These are phyloP conservation scores for Luehdorfia chinensis DNA, from an alignment of 1,140 invertebrate genomes.

Conservation along the genomic window DNA sequence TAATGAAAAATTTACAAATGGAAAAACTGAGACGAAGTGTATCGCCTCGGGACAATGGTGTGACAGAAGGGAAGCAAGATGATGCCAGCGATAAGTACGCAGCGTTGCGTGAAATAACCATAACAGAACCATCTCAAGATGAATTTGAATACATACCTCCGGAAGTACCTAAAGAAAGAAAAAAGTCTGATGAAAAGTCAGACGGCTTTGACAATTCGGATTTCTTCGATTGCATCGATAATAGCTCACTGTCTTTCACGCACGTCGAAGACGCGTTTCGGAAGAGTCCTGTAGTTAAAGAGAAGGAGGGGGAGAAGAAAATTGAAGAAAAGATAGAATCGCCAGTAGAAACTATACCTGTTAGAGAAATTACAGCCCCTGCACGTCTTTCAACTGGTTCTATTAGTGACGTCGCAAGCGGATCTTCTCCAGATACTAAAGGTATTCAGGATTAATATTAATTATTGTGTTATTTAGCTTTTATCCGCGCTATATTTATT, in stretches of 20 bases:
- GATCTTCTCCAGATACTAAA: conserved; percentile 79
- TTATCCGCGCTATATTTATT: no score
- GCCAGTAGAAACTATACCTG: conserved; percentile 37
- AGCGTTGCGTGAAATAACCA: conserved; percentile 83
- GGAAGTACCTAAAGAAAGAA: conserved; percentile 67
- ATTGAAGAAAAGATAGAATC: conserved; percentile 43
- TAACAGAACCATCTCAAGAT: conserved; percentile 78
- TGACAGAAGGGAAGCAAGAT: conserved; percentile 53
- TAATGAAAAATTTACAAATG: conserved; percentile 72
- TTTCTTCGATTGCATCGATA: conserved; percentile 75
- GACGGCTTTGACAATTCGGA: conserved; percentile 75
- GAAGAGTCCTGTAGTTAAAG: conserved; percentile 68
- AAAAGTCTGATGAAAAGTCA: conserved; percentile 72
- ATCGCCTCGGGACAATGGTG: conserved; percentile 58
- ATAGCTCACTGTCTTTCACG: conserved; percentile 66
- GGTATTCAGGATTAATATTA: no score
- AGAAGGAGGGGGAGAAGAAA: conserved; percentile 57
- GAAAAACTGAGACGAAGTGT: conserved; percentile 61
- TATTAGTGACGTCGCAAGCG: conserved; percentile 78
- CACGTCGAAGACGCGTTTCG: conserved; percentile 73
- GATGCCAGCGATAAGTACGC: conserved; percentile 82
- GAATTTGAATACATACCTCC: conserved; percentile 74
- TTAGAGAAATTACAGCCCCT: conserved; percentile 49
- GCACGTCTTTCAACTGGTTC: conserved; percentile 75
- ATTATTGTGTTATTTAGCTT: no score